Percentiles rank a stretch among this genome's conserved stretches.
These are phyloP conservation scores for Monomorium pharaonis DNA, from an alignment of 1,140 invertebrate species.

Conservation along the genomic window DNA sequence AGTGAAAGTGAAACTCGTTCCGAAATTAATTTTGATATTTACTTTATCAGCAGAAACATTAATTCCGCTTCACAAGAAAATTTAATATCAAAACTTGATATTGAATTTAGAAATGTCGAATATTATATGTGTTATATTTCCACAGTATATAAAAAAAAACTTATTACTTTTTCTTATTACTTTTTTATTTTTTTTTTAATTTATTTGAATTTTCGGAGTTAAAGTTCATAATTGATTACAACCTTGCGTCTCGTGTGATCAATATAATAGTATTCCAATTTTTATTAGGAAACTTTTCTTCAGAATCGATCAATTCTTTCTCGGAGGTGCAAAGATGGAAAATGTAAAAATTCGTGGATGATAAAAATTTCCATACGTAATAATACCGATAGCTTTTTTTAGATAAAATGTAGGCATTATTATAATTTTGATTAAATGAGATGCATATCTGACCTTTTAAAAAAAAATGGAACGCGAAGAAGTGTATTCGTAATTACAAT, in stretches of 20 bases:
- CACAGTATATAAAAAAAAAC: not conserved
- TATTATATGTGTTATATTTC: not conserved
- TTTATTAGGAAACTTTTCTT: not conserved
- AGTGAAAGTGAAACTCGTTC: conserved; percentile 11
- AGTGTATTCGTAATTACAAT: not conserved
- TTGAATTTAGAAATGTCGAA: not conserved
- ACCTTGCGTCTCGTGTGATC: not conserved
- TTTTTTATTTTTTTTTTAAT: too few relatives aligned
- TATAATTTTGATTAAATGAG: not conserved
- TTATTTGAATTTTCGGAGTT: not conserved
- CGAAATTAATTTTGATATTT: conserved; percentile 15
- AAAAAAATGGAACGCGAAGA: not conserved
- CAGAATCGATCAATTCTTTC: not conserved
- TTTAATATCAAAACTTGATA: conserved; percentile 3
- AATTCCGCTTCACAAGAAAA: not conserved
- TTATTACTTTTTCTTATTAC: too few relatives aligned
- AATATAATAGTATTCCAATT: conserved; percentile 13
- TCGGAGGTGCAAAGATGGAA: not conserved
- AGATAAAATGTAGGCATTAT: not conserved
- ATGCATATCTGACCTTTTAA: not conserved
- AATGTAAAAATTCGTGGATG: not conserved
- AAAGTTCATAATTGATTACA: not conserved
- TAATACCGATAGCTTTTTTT: not conserved
- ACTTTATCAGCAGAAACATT: conserved; percentile 8
- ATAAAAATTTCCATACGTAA: conserved; percentile 1